phyloP scores from a whole-genome alignment of 2,888 invertebrate species.

The Heliconius ethilla region DNA sequence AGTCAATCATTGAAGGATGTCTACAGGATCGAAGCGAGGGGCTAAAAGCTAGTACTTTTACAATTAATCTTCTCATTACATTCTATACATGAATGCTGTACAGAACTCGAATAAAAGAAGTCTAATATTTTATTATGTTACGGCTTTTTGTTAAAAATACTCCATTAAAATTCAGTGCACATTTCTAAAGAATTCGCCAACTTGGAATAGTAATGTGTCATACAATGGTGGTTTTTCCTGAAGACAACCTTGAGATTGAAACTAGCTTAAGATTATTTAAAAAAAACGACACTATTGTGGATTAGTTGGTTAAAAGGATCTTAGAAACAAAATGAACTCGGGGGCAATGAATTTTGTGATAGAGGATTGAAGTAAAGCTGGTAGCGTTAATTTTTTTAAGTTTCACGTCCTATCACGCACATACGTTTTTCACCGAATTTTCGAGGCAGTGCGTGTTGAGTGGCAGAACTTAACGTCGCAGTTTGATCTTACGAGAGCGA shows the following conservation, averaged over 20 bases:
- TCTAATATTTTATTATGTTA: slow-evolving; percentile 2
- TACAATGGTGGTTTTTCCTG: slow-evolving; percentile 47
- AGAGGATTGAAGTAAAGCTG: too few species aligned
- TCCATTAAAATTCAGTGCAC: slow-evolving; percentile 42
- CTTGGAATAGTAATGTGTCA: slow-evolving; percentile 43
- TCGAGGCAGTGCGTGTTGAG: too few species aligned
- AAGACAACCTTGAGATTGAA: slow-evolving; percentile 26
- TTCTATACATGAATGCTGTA: background rate
- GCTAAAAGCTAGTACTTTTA: background rate
- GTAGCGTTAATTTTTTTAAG: too few species aligned
- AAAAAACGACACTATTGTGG: background rate
- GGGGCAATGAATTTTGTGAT: background rate
- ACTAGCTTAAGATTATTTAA: background rate
- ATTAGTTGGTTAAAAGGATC: background rate
- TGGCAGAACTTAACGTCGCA: too few species aligned
- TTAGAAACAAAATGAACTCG: too few species aligned
- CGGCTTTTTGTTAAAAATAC: background rate
- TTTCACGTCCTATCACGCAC: too few species aligned
- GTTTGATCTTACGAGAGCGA: too few species aligned
- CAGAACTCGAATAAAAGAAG: background rate
- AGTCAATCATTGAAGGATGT: too few species aligned
- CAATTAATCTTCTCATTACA: background rate
- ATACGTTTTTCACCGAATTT: too few species aligned
- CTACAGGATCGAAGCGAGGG: too few species aligned
- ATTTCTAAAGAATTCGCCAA: slow-evolving; percentile 42